Evolutionary conservation across 1,140 invertebrate genomes (phyloP), one percentile per base, ranked within the genome.

Genomic region (Coenobita brevimanus): DNA sequence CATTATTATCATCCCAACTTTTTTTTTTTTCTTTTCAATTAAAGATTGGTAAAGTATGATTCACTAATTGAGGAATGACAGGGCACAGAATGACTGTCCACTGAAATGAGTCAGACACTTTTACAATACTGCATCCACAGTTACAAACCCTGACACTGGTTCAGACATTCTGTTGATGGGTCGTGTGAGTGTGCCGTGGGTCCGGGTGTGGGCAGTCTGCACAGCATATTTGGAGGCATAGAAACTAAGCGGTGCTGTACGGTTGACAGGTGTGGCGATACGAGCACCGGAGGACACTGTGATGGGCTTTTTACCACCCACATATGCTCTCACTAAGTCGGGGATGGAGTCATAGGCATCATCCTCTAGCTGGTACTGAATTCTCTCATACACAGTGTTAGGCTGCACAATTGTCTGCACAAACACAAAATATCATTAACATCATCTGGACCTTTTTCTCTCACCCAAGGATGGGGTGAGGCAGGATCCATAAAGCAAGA

Each of bases 301-400:
- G 91, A 99, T 97, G 0, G 97, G 95, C 92, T 95, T 95, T 36
- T 96, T 96, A 57, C 96, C 97, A 0, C 97, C 96, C n/a, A 98
- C 97, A 92, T 99, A 98, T 86, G 96, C 98, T 2, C 97, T 98
- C 88, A 99, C 97, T 38, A 99, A 94, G 92, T 98, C 97, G 0
- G 97, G 96, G 15, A 99, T 97, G 1, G 97, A 97, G 91, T 97
- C 96, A 91, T 98, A 99, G 0, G 96, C 95, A 91, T 98, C 97
- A 90, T 97, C 97, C 93, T 99, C 98, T 92, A 99, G 98, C 91
- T 97, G 96, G 93, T 97, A 99, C 91, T 98, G 97, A 8, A 97
- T 95, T 89, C 96, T 94, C 92, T 98, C 97, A 92, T 98, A 98
- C 1, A 98, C 97, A 0, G 97, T 98, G 91, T 97, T 97, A 0